Evolutionary conservation across 2,888 invertebrate genomes (phyloP).

Genomic region (Trissolcus japonicus): DNA sequence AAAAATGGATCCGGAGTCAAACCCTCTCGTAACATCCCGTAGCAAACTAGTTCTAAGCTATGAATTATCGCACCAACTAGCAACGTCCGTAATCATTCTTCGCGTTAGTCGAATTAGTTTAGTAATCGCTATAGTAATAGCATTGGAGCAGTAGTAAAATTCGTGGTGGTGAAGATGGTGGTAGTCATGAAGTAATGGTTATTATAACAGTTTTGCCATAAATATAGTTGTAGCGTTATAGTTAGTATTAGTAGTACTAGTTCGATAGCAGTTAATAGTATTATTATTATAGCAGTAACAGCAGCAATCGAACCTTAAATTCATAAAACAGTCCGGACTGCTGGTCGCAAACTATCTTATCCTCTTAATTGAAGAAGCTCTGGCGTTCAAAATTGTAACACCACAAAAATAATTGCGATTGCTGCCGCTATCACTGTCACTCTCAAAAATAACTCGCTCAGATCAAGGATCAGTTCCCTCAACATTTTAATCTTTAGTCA

Average conservation of each 20-base stretch:
- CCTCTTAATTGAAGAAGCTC: neutral
- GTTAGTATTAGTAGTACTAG: constrained; percentile 54
- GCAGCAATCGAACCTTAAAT: constrained; percentile 46
- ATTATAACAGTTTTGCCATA: constrained; percentile 55
- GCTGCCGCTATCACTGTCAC: constrained; percentile 50
- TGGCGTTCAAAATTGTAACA: neutral
- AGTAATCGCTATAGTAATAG: constrained; percentile 59
- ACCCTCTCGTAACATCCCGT: too few species aligned
- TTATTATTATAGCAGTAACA: constrained; percentile 20
- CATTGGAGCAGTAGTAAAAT: constrained; percentile 60
- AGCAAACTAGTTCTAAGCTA: constrained; percentile 5
- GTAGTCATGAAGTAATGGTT: constrained; percentile 59
- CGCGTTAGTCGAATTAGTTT: constrained; percentile 61
- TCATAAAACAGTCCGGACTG: constrained; percentile 33
- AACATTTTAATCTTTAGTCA: neutral
- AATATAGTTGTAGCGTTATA: constrained; percentile 54
- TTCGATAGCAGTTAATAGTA: constrained; percentile 37
- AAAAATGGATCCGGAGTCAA: neutral
- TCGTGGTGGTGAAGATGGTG: constrained; percentile 65
- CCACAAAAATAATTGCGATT: constrained; percentile 8
- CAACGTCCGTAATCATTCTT: constrained; percentile 20
- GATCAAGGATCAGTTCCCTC: neutral
- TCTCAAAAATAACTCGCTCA: too few species aligned
- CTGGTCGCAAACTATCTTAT: constrained; percentile 19
- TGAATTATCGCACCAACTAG: constrained; percentile 13